Evolutionary conservation across 2,888 invertebrate genomes (phyloP).

Genomic region (Laothoe populi): DNA sequence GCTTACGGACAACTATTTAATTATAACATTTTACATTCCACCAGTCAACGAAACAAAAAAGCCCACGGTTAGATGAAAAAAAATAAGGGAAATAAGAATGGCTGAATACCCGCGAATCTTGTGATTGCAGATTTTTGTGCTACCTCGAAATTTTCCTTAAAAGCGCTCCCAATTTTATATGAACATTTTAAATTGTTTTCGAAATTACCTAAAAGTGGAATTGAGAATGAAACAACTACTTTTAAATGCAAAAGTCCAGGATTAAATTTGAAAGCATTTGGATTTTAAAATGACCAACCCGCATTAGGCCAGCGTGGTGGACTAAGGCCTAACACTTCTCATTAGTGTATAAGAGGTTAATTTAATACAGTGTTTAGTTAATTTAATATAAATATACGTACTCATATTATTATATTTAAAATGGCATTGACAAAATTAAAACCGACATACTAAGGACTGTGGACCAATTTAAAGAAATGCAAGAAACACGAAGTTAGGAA

Average conservation of each 20-base stretch:
- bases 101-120: conserved; percentile 42
- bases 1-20: neutral
- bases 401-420: too few relatives aligned
- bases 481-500: too few relatives aligned
- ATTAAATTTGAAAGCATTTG: neutral
- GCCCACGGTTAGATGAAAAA: conserved; percentile 43
- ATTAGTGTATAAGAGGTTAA: too few relatives aligned
- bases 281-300: too few relatives aligned
- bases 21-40: neutral
- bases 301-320: too few relatives aligned
- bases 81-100: conserved; percentile 45
- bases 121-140: conserved; percentile 43
- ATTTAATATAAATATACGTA: too few relatives aligned
- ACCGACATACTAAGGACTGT: too few relatives aligned
- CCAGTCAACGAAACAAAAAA: conserved; percentile 23
- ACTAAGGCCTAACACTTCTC: too few relatives aligned
- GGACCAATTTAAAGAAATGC: too few relatives aligned
- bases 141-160: conserved; percentile 12
- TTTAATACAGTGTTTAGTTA: too few relatives aligned
- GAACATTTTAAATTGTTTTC: conserved; percentile 18
- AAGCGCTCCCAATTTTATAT: conserved; percentile 13
- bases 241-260: neutral
- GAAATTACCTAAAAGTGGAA: conserved; percentile 9
- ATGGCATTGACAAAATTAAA: too few relatives aligned
- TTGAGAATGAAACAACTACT: conserved; percentile 3